These are phyloP conservation scores for Clusia tigrina DNA, from an alignment of 2,888 invertebrate genomes.

Conservation along the genomic window DNA sequence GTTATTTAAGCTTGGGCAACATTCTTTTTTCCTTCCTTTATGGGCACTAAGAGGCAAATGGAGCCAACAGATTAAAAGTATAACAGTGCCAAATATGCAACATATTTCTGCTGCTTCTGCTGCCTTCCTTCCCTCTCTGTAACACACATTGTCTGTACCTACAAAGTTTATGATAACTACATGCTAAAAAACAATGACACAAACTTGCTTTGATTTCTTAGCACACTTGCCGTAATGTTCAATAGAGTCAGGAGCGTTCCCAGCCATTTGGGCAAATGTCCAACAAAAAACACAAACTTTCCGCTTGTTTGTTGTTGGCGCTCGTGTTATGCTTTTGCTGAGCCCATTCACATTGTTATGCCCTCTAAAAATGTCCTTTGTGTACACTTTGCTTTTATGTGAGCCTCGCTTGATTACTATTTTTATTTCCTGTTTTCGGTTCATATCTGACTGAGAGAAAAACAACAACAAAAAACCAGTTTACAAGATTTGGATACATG, in stretches of 20 bases:
- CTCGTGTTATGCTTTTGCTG: neutral
- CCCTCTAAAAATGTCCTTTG: neutral
- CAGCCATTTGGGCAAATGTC: constrained; percentile 3
- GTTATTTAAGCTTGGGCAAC: no score
- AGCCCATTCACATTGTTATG: neutral
- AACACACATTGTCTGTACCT: neutral
- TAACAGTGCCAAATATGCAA: neutral
- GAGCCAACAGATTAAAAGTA: neutral
- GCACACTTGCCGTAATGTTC: neutral
- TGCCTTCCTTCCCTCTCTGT: no score
- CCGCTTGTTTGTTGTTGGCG: neutral
- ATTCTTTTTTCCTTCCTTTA: no score
- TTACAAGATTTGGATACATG: no score
- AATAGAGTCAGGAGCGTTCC: neutral
- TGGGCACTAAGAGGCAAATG: neutral
- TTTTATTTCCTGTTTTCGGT: neutral
- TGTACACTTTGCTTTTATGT: neutral
- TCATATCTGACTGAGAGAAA: no score
- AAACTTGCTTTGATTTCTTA: neutral
- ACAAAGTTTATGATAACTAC: neutral
- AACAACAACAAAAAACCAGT: no score
- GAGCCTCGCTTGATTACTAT: neutral
- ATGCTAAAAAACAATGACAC: neutral
- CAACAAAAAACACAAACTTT: neutral
- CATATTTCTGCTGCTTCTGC: no score